phyloP scores from a whole-genome alignment of 2,113 vertebrate species.

The Rhinogobius similis region DNA sequence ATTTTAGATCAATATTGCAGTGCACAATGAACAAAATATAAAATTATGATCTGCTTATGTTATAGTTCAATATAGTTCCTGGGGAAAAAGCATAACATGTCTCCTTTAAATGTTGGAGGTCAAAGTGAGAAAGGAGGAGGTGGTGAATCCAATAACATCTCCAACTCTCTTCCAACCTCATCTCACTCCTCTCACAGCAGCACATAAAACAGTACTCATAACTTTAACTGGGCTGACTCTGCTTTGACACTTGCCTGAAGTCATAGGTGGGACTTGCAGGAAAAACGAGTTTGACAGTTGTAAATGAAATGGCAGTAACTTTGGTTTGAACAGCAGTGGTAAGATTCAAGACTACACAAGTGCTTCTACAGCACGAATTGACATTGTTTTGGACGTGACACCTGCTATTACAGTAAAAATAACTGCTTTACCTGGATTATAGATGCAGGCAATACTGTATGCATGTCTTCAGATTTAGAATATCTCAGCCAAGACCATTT shows the following conservation, averaged over 20 bases:
- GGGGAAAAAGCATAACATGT: too few relatives aligned
- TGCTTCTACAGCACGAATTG: neutral
- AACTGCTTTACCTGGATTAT: neutral
- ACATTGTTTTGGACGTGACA: too few relatives aligned
- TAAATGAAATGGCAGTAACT: slow-evolving; percentile 7
- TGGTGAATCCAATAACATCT: neutral
- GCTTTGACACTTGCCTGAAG: slow-evolving; percentile 32
- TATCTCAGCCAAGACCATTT: neutral
- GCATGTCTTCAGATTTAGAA: neutral
- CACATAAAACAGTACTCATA: neutral
- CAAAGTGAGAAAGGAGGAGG: neutral
- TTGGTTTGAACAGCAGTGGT: neutral
- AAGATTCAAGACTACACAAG: neutral
- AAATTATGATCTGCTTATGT: too few relatives aligned
- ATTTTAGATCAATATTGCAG: too few relatives aligned
- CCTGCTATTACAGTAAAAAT: too few relatives aligned
- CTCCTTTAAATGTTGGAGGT: too few relatives aligned
- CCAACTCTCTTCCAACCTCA: neutral
- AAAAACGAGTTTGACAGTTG: slow-evolving; percentile 55
- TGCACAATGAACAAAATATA: too few relatives aligned
- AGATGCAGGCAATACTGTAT: neutral
- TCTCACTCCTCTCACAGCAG: neutral
- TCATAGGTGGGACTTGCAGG: slow-evolving; percentile 36
- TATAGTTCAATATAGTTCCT: too few relatives aligned
- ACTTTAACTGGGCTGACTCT: neutral